These are phyloP conservation scores for Neostethus bicornis DNA, from an alignment of 2,797 vertebrate species.

Conservation along the genomic window DNA sequence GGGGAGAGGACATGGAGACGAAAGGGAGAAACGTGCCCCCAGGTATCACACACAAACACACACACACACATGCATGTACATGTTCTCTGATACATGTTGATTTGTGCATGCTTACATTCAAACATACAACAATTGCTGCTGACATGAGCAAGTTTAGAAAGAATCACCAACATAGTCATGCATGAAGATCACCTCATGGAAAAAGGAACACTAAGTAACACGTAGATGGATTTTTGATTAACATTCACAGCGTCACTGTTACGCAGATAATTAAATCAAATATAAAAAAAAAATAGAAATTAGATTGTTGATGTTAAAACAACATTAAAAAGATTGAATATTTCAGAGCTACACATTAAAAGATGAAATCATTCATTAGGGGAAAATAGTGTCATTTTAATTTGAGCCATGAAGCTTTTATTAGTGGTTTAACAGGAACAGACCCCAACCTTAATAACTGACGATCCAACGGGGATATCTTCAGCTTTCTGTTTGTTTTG, in stretches of 20 bases:
- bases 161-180: neutral
- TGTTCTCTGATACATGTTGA: conserved; percentile 14
- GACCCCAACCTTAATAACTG: too few relatives aligned
- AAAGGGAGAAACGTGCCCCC: conserved; percentile 81
- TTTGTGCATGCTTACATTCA: neutral
- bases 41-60: conserved; percentile 70
- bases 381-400: too few relatives aligned
- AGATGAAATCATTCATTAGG: too few relatives aligned
- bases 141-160: neutral
- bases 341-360: too few relatives aligned
- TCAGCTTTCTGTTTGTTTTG: too few relatives aligned
- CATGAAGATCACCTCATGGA: conserved; percentile 17
- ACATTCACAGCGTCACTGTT: conserved; percentile 26
- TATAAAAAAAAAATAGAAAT: neutral
- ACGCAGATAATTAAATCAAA: conserved; percentile 11
- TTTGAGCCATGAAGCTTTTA: too few relatives aligned
- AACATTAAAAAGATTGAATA: too few relatives aligned
- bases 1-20: conserved; percentile 77
- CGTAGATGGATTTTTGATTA: conserved; percentile 28
- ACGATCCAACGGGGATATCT: too few relatives aligned
- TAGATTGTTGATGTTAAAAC: too few relatives aligned
- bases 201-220: conserved; percentile 8
- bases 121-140: neutral
- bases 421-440: too few relatives aligned
- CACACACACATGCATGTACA: conserved; percentile 13